These are phyloP conservation scores for Sarotherodon lohbergeri DNA, from an alignment of 2,113 vertebrate genomes.

Conservation along the genomic window DNA sequence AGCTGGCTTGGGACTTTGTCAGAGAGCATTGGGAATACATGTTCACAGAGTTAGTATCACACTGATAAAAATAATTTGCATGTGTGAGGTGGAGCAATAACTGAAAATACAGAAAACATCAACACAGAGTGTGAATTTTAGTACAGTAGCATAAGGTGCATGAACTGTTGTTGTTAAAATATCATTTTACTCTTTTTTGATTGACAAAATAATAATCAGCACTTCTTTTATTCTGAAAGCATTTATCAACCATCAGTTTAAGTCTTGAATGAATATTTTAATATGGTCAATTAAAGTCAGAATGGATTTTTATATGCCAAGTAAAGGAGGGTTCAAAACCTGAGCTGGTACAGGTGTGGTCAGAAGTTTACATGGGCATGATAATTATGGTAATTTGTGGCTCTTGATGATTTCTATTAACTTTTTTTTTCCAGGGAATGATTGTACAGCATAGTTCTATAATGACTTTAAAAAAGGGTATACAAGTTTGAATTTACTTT, in stretches of 20 bases:
- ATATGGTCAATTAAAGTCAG: neutral
- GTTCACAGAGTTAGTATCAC: slow-evolving; percentile 78
- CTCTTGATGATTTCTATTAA: neutral
- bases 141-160: neutral
- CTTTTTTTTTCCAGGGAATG: neutral
- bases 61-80: neutral
- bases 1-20: slow-evolving; percentile 83
- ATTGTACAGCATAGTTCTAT: neutral
- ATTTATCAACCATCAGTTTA: neutral
- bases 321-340: neutral
- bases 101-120: neutral
- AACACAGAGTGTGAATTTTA: neutral
- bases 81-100: neutral
- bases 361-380: neutral
- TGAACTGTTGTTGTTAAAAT: neutral
- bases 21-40: slow-evolving; percentile 77
- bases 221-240: neutral
- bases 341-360: neutral
- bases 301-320: neutral
- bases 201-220: neutral
- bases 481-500: neutral
- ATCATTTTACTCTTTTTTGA: neutral
- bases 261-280: neutral
- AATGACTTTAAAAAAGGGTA: neutral
- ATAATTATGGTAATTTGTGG: neutral